These are phyloP conservation scores for Cheiracanthium punctorium DNA, from an alignment of 2,888 invertebrate species.

Conservation along the genomic window DNA sequence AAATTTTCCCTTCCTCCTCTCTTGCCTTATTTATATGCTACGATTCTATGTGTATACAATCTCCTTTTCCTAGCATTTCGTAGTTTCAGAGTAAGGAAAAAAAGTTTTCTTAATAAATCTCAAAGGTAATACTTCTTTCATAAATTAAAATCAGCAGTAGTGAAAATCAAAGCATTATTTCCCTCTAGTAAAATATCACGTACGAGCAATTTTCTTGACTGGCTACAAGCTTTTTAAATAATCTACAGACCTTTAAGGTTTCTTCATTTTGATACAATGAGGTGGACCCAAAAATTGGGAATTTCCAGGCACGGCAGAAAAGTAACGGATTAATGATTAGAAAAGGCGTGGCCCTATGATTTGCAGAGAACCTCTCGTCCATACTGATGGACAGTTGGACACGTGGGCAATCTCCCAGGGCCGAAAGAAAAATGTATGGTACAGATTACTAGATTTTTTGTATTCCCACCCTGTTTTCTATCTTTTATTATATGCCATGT, in stretches of 20 bases:
- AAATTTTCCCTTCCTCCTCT: no score
- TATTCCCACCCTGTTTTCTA: no score
- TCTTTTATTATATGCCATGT: no score
- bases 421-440: neutral
- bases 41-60: no score
- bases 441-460: neutral
- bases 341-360: conserved; percentile 2
- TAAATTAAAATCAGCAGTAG: no score
- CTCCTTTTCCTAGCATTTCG: no score
- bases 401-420: neutral
- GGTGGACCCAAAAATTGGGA: neutral
- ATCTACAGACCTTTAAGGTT: neutral
- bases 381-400: neutral
- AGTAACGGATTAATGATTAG: conserved; percentile 9
- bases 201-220: neutral
- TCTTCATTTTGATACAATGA: neutral
- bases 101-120: no score
- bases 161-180: no score
- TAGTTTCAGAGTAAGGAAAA: no score
- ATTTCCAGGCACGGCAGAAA: neutral
- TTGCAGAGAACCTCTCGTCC: neutral
- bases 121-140: no score
- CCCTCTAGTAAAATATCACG: neutral
- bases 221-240: neutral
- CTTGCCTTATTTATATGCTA: no score